A percentile compares a stretch with the other conserved stretches of the same genome.
phyloP scores from a whole-genome alignment of 2,888 invertebrate species.

The Nebria salina region DNA sequence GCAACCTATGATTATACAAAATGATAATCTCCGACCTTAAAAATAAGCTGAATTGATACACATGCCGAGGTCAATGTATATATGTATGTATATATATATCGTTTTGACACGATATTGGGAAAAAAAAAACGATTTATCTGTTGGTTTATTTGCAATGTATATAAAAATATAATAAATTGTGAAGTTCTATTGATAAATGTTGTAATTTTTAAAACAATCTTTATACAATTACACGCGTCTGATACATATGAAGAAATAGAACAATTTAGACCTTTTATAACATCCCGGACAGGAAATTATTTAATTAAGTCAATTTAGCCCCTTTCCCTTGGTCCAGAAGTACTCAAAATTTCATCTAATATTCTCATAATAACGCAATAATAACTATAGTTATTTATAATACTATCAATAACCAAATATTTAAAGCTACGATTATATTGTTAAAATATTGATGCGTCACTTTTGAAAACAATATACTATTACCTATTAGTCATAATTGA shows the following conservation, averaged over 20 bases:
- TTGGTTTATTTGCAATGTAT: not conserved
- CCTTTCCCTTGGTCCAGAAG: slow-evolving; percentile 4
- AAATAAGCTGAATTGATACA: slow-evolving; percentile 8
- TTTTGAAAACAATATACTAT: too few species aligned
- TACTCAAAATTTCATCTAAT: not conserved
- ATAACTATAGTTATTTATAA: too few species aligned
- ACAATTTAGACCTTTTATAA: not conserved
- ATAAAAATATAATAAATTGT: not conserved
- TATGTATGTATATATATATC: not conserved
- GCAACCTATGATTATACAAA: not conserved
- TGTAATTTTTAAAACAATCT: too few species aligned
- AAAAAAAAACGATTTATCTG: not conserved
- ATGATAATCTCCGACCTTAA: not conserved
- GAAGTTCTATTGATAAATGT: not conserved
- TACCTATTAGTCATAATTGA: too few species aligned
- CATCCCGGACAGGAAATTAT: slow-evolving; percentile 20
- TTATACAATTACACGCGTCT: not conserved
- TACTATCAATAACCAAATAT: too few species aligned
- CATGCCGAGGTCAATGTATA: slow-evolving; percentile 1
- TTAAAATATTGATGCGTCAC: too few species aligned
- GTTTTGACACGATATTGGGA: not conserved
- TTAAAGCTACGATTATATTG: too few species aligned
- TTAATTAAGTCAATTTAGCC: slow-evolving; percentile 28
- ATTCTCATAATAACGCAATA: too few species aligned
- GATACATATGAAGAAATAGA: not conserved